phyloP scores from a whole-genome alignment of 2,888 invertebrate genomes.

The Perdita meconis region DNA sequence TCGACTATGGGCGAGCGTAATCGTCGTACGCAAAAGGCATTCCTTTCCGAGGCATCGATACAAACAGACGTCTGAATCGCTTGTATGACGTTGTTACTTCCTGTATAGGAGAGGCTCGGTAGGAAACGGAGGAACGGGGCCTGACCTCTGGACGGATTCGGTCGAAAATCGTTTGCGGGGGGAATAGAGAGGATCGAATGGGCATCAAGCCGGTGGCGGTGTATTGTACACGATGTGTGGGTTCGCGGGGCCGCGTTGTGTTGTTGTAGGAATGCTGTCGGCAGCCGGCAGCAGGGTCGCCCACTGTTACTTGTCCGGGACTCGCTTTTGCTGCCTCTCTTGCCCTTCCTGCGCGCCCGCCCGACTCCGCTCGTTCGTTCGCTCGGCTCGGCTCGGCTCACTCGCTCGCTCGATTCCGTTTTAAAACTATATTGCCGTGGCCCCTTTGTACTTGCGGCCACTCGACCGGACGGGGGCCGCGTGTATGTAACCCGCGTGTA shows the following conservation, averaged over 20 bases:
- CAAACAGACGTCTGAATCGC: conserved; percentile 1
- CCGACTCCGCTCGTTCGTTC: conserved; percentile 44
- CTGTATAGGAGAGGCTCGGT: neutral
- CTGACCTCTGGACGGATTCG: conserved; percentile 5
- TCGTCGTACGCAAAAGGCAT: conserved; percentile 20
- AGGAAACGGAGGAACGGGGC: neutral
- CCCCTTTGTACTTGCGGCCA: conserved; percentile 69
- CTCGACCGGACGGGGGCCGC: conserved; percentile 38
- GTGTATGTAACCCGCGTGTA: conserved; percentile 23
- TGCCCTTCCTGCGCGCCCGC: conserved; percentile 63
- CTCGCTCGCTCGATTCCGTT: conserved; percentile 68
- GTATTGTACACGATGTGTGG: conserved; percentile 71
- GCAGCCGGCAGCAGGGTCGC: conserved; percentile 78
- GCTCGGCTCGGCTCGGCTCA: conserved; percentile 33
- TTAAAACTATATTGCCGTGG: conserved; percentile 72
- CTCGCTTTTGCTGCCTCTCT: conserved; percentile 73
- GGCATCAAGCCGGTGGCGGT: conserved; percentile 46
- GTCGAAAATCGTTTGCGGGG: conserved; percentile 34
- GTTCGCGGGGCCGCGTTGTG: conserved; percentile 71
- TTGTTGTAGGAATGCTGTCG: conserved; percentile 79
- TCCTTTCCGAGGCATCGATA: conserved; percentile 14
- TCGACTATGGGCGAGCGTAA: conserved; percentile 17
- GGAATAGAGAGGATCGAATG: conserved; percentile 34
- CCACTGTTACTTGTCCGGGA: conserved; percentile 77
- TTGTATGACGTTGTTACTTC: conserved; percentile 1